Evolutionary conservation across 2,797 vertebrate species (phyloP), one percentile per base, ranked within the genome.

Genomic region (Knipowitschia caucasica): DNA sequence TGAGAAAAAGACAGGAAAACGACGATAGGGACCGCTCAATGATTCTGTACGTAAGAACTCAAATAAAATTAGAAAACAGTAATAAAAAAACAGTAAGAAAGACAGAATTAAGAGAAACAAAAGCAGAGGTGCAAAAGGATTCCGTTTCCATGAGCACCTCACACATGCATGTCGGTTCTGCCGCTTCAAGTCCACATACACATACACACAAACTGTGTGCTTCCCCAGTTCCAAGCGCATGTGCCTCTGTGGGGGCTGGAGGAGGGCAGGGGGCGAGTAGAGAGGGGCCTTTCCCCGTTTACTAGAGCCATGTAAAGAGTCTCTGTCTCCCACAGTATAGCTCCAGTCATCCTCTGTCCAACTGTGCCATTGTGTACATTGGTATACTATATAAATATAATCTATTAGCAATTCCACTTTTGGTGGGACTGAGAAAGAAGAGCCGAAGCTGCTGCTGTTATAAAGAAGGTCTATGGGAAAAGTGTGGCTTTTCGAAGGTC

Each of bases 11-110:
- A 71, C 64, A 67, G 63, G 49, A 55, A 35, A 53, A 61, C 46
- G 59, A 78, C 71, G 66, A 62, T 69, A 44, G 70, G 69, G 72
- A 85, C 83, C 78, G 85, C 61, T 62, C 73, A 82, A 86, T 84
- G 78, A 81, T 82, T 86, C 75, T 84, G 81, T 75, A 87, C 78
- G 76, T 21, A 84, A 86, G 74, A 87, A 86, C 71, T 77, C 70
- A 81, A 89, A 82, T 87, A 80, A 88, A 89, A 88, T 85, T 84
- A 82, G 83, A 88, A 86, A 89, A 85, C 63, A 84, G 80, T 68
- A 81, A 53, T 76, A 74, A 83, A 86, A 80, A 79, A 78, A 76
- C 62, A 73, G 75, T 82, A 86, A 85, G 75, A 84, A 87, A 81
- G 69, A 80, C 83, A 78, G 71, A 82, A 73, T 80, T 80, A 77